Evolutionary conservation across 2,113 vertebrate genomes (phyloP).

Genomic region (Baryphthengus martii): DNA sequence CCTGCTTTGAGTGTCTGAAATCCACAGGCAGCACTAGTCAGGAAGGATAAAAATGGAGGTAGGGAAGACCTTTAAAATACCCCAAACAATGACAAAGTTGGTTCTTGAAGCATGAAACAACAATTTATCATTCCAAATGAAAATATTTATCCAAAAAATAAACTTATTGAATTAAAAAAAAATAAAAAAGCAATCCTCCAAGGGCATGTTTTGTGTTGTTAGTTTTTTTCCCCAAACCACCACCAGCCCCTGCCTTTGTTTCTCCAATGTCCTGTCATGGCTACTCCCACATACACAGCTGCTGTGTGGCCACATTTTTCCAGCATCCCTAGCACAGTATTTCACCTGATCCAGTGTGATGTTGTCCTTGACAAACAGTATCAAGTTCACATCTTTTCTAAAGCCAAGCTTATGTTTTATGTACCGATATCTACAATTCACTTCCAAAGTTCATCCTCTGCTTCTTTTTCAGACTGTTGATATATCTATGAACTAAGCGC

Average conservation of each 20-base stretch:
- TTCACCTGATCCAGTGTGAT: not conserved
- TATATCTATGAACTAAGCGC: no score
- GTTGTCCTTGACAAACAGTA: not conserved
- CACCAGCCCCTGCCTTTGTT: not conserved
- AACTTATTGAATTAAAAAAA: not conserved
- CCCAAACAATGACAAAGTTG: not conserved
- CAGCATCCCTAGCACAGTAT: not conserved
- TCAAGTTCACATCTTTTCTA: not conserved
- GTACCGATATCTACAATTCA: not conserved
- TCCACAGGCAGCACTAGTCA: not conserved
- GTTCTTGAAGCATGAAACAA: not conserved
- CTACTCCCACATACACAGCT: not conserved
- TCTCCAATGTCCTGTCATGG: accelerated
- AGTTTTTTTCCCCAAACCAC: not conserved
- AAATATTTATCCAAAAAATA: not conserved
- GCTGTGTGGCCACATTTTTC: not conserved
- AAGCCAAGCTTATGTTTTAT: not conserved
- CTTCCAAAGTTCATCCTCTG: not conserved
- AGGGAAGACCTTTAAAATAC: not conserved
- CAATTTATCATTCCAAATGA: not conserved
- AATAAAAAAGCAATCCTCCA: not conserved
- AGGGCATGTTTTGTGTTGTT: no score
- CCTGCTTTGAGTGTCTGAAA: not conserved
- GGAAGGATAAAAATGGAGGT: not conserved
- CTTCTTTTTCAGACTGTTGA: not conserved